Evolutionary conservation across 2,113 vertebrate species (phyloP), one percentile per base, ranked within the genome.

Genomic region (Sylvietta virens): DNA sequence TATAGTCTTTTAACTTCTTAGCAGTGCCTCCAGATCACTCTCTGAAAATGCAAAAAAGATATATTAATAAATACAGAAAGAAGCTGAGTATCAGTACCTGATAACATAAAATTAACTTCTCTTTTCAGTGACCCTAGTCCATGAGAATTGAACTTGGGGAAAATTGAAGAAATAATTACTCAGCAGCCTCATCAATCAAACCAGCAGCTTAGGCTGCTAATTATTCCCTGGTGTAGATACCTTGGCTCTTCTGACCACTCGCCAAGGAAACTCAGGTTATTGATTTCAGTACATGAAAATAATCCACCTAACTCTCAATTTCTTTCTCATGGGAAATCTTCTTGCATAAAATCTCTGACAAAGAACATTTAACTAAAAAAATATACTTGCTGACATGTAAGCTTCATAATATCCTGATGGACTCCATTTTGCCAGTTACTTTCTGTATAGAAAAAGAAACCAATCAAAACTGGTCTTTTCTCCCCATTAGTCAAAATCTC

Each of bases 131-230:
- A 92, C 79, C 71, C 42, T 51, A 42, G 28, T 82, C 67, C 86
- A 39, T 3, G 24, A 83, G 79, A 94, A 72, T n/a, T 86, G 82
- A 92, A 91, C 74, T 85, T 1, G 1, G 39, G n/a, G 71, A 90
- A 95, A 94, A 92, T 31, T 90, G 87, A 56, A 95, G 78, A 95
- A 96, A 89, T 72, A 94, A 95, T 91, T 87, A 95, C 50, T 93
- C 58, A 67, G 65, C 88, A 88, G 74, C 81, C 83, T 96, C 95
- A 97, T 96, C 95, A 95, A 95, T 95, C 95, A 97, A 95, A 81
- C 65, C 57, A 91, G 65, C 35, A 88, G 42, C 56, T 92, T 96
- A 90, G 40, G 60, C 88, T 94, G 71, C 85, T 96, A 92, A 96
- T 97, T 90, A 96, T 90, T 96, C 74, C 94, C 93, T 51, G 28